Conservation (phyloP, 2,888 invertebrate genomes). For the Xylophagus ater region DNA sequence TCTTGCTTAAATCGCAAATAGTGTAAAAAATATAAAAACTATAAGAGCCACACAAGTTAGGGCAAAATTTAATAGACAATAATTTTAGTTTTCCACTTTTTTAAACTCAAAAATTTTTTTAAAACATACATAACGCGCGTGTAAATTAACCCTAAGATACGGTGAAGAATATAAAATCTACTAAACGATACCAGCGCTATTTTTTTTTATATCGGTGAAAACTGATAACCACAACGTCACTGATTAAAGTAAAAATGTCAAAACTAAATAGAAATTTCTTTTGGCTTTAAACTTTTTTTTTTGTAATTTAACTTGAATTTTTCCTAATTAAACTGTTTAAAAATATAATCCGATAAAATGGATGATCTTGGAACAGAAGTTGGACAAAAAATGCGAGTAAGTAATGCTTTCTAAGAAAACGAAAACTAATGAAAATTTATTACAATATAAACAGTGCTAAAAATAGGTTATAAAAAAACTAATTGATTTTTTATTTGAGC, state of each 20-base stretch:
- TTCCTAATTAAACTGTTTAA: not conserved
- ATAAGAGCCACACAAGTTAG: no score
- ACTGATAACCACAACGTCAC: conserved; percentile 1
- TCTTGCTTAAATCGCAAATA: no score
- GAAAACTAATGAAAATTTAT: not conserved
- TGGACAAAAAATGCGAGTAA: conserved; percentile 78
- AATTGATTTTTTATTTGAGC: conserved; percentile 17
- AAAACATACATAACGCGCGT: no score
- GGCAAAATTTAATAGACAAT: no score
- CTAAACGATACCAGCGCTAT: conserved; percentile 3
- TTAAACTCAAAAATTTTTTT: no score
- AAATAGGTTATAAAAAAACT: conserved; percentile 7
- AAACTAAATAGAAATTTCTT: conserved; percentile 2
- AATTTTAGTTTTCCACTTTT: no score
- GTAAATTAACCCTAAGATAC: no score
- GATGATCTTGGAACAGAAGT: conserved; percentile 74
- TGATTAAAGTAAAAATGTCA: conserved; percentile 5
- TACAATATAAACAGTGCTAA: conserved; percentile 5
- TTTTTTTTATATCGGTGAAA: not conserved
- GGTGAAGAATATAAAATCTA: no score
- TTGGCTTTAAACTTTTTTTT: not conserved
- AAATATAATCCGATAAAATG: conserved; percentile 43
- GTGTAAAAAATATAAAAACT: no score
- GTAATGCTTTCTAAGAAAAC: conserved; percentile 21
- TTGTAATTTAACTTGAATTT: no score